Base-by-base conservation (phyloP, 2,113 vertebrate genomes). In the Campylomormyrus numenius region DNA sequence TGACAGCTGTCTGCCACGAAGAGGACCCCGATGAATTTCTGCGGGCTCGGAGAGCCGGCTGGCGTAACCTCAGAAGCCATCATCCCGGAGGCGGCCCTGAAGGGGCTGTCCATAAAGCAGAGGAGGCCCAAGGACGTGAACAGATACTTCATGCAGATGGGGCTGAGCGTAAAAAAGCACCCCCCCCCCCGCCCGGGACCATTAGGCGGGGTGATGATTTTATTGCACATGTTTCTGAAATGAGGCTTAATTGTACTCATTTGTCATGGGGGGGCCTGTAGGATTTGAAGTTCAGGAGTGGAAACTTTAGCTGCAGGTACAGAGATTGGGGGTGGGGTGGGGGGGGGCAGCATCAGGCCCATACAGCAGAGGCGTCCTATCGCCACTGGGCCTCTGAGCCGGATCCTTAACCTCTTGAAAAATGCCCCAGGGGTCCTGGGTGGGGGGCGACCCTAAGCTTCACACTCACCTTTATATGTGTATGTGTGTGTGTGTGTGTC, bases 191-290 rank as follows among this genome's bases (percentile, higher is more conserved):
- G 1, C 35, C 80, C 24, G 50, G 13, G 85, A 88, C 86, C 92
- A 93, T 94, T 93, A 93, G 91, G 77, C 85, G 90, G 93, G 94
- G 92, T 94, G 93, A 95, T 95, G 91, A 93, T 92, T 92, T 91
- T 92, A 91, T 91, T 91, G 93, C 90, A 91, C 89, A 91, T 89
- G 56, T 90, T 85, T 92, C 27, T 90, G 92, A 92, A 95, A 94
- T 93, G 90, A 90, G 91, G 48, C 94, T 94, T 94, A 90, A 94
- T 92, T 92, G 93, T 89, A 90, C 90, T 93, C 39, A 89, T 94
- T 92, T 94, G 90, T 95, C 93, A 90, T 91, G 88, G 86, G 52
- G 62, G 62, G 88, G 91, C 89, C 90, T 70, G 74, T 70, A 80
- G 62, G 62, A 46, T 48, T 31, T 46, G 92, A 92, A 89, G 90